phyloP scores from a whole-genome alignment of 30 jellyfish, hydroid and myxozoan species.

The Turritopsis dohrnii region DNA sequence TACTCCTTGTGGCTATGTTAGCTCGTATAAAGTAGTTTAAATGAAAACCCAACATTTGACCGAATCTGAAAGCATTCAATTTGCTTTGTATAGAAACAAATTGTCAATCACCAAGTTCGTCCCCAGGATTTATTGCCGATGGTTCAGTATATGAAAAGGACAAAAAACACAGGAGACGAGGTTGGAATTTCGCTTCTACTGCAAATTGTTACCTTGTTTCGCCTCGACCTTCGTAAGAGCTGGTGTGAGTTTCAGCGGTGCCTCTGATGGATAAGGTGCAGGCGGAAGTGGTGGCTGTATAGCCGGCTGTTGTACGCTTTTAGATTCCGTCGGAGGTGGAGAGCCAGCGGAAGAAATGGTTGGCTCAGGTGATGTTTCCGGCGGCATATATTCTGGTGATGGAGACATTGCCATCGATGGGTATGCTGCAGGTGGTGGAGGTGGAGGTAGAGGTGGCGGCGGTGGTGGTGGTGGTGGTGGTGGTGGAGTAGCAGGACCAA shows the following conservation, averaged over 20 bases:
- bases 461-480: constrained; percentile 49
- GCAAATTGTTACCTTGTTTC: background rate
- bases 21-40: too few relatives aligned
- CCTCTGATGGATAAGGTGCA: background rate
- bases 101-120: too few relatives aligned
- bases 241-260: constrained; percentile 3
- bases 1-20: too few relatives aligned
- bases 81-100: too few relatives aligned
- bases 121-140: too few relatives aligned
- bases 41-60: too few relatives aligned
- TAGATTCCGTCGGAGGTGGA: constrained; percentile 1
- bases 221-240: background rate
- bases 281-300: constrained; percentile 23
- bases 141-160: too few relatives aligned
- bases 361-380: constrained; percentile 4
- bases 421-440: constrained; percentile 35
- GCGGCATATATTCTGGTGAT: background rate
- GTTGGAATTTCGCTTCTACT: background rate
- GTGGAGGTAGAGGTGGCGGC: constrained; percentile 31
- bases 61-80: too few relatives aligned
- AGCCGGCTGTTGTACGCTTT: constrained; percentile 4
- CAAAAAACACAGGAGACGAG: background rate
- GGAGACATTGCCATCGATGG: constrained; percentile 42
- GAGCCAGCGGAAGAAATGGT: background rate
- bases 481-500: constrained; percentile 34